These are phyloP conservation scores for Penaeus chinensis DNA, from an alignment of 1,140 invertebrate genomes.

Conservation along the genomic window DNA sequence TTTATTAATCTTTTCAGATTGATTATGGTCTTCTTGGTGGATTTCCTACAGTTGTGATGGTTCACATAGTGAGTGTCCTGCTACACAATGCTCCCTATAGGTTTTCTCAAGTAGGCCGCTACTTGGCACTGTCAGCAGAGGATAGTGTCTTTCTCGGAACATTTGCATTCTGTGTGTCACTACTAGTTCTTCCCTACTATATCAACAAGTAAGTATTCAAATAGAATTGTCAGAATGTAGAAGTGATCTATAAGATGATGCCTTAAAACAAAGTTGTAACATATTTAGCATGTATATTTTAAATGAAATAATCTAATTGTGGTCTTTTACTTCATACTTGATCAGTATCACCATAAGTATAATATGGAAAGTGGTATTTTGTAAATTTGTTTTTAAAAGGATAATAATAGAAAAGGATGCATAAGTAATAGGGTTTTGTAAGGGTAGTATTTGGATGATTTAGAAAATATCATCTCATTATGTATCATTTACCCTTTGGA, in stretches of 20 bases:
- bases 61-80: conserved; percentile 66
- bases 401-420: too few species aligned
- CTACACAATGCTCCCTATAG: conserved; percentile 70
- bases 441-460: too few species aligned
- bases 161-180: conserved; percentile 65
- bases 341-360: too few species aligned
- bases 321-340: too few species aligned
- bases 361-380: too few species aligned
- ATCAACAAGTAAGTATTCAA: conserved; percentile 70
- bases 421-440: too few species aligned
- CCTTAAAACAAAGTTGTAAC: neutral
- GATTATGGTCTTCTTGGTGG: conserved; percentile 42
- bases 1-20: conserved; percentile 18
- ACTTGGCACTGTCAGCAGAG: conserved; percentile 51
- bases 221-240: neutral
- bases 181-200: conserved; percentile 71
- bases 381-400: too few species aligned
- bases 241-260: neutral
- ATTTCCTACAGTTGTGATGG: conserved; percentile 64
- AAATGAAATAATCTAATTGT: too few species aligned
- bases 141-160: conserved; percentile 52
- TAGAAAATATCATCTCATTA: too few species aligned
- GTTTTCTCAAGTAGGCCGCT: conserved; percentile 65
- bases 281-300: neutral
- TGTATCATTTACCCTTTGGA: too few species aligned